Percentiles rank a stretch among this genome's conserved stretches.
Conservation (phyloP, 1,140 invertebrate species). For the Chrysoperla carnea region DNA sequence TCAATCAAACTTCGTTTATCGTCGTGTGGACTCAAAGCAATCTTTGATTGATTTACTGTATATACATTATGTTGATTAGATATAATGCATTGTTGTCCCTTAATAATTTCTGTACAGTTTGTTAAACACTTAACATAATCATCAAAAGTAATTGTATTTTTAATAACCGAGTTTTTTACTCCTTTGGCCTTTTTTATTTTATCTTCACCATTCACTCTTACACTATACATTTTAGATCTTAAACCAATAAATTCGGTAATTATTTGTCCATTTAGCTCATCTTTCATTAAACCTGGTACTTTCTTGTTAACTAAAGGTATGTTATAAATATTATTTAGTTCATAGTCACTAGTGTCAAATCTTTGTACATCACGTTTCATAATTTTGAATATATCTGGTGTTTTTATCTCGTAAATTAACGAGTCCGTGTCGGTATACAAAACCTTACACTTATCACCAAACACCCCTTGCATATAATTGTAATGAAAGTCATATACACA, state of each 20-base stretch:
- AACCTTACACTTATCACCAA: constrained; percentile 2
- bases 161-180: constrained; percentile 8
- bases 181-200: constrained; percentile 11
- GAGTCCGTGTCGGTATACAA: constrained; percentile 6
- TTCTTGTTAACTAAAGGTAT: constrained; percentile 21
- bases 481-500: constrained; percentile 6
- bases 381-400: constrained; percentile 2
- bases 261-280: constrained; percentile 20
- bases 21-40: constrained; percentile 9
- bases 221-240: constrained; percentile 21
- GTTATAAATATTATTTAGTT: constrained; percentile 6
- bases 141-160: constrained; percentile 5
- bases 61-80: constrained; percentile 9
- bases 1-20: constrained; percentile 8
- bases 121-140: constrained; percentile 8
- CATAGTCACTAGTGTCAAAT: constrained; percentile 4
- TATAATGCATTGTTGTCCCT: neutral
- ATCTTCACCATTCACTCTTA: constrained; percentile 7
- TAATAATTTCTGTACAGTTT: constrained; percentile 1
- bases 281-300: constrained; percentile 26
- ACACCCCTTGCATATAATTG: constrained; percentile 1
- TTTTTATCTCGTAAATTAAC: constrained; percentile 2
- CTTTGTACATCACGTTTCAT: constrained; percentile 1
- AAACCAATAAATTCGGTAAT: constrained; percentile 20
- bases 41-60: constrained; percentile 8